Evolutionary conservation across 2,888 invertebrate species (phyloP), one percentile per base, ranked within the genome.

Genomic region (Mesoligia furuncula): DNA sequence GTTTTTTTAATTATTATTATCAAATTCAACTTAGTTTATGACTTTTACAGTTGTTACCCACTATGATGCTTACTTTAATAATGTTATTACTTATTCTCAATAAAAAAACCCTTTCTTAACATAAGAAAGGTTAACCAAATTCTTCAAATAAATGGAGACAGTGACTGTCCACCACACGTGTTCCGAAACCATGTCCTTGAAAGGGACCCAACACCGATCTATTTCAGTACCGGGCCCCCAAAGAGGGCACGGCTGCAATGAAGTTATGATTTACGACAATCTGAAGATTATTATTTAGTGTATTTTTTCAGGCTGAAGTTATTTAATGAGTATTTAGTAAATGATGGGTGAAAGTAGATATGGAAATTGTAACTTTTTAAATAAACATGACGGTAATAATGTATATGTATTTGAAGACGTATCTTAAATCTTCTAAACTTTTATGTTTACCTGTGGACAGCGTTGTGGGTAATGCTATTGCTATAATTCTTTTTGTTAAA

Each of bases 151-250:
- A 78, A 75, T 62, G 17, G 39, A 15, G 17, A 65, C 66, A 67
- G 73, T 45, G 59, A 70, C 85, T 90, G 89, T 90, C 89, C 88
- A 86, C 87, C 92, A 92, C 93, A 93, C 92, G 91, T 94, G 94
- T 88, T 83, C 71, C 82, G 45, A 77, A 84, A 80, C 75, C 80
- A 70, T 90, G 92, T 86, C 94, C 94, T 93, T 92, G 92, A 90
- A 90, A 90, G 87, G 91, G 90, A 89, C 87, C 90, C 89, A 80
- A 67, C 70, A 73, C 77, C 79, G 80, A 80, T 91, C 93, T 95
- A 95, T 95, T 95, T 95, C 88, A 81, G 74, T 87, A 83, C 84
- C 82, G 70, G 57, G 84, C 84, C 86, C 89, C 86, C 84, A 79
- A 85, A 79, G 89, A 85, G 88, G 87, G 82, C 82, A 78, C 82